Conservation (phyloP, 2,888 invertebrate species). For the Philhelius pedissequus region DNA sequence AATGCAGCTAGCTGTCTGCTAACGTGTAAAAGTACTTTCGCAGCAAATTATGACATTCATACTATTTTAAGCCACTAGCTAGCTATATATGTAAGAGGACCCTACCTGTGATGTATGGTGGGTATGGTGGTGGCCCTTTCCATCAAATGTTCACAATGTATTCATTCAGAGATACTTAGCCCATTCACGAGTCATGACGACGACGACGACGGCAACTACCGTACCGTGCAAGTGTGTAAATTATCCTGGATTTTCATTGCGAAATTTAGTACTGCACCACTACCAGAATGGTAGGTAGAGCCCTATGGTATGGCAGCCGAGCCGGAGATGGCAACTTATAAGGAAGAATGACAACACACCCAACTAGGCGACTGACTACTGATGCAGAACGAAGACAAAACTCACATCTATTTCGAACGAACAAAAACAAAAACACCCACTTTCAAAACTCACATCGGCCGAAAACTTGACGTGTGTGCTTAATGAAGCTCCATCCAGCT, state of each 20-base stretch:
- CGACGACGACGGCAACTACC: background rate
- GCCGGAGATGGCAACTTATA: background rate
- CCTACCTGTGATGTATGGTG: background rate
- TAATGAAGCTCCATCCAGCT: conserved; percentile 62
- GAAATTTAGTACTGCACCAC: conserved; percentile 60
- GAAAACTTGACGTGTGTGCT: conserved; percentile 60
- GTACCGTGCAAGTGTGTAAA: conserved; percentile 55
- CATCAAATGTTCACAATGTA: conserved; percentile 37
- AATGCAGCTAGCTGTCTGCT: background rate
- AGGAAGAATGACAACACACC: conserved; percentile 41
- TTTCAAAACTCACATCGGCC: conserved; percentile 30
- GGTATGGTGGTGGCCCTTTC: conserved; percentile 2
- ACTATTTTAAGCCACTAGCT: conserved; percentile 30
- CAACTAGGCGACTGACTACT: background rate
- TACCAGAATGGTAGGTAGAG: conserved; percentile 25
- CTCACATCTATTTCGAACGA: background rate
- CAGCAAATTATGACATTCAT: conserved; percentile 60
- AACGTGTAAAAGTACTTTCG: conserved; percentile 38
- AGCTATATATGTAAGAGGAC: no score
- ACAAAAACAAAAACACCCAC: background rate
- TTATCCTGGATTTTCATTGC: conserved; percentile 62
- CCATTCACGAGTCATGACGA: conserved; percentile 51
- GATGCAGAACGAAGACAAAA: conserved; percentile 25
- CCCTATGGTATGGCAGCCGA: no score
- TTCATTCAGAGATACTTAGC: conserved; percentile 57